Base-by-base conservation (phyloP, 1,140 invertebrate genomes). In the Eulimnadia texana region DNA sequence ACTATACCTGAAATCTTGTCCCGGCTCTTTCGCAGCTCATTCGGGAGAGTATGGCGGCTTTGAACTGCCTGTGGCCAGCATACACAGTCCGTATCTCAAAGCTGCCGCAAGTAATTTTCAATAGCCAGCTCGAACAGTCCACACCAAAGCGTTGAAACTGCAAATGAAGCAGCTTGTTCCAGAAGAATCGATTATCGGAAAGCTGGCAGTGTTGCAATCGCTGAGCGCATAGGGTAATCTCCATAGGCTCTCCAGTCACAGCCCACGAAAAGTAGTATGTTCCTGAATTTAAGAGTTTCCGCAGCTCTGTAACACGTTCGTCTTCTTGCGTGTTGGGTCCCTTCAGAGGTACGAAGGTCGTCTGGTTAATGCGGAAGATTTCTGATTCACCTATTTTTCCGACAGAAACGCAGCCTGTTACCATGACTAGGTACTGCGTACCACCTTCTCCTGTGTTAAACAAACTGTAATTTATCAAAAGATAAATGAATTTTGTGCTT, bases 201-300 rank as follows among this genome's bases (percentile, higher is more conserved):
- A 77, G 78, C 51, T 73, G 77, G 2, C 86, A 87, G 69, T 85
- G 85, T 53, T 81, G 79, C 70, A 85, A 80, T 67, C 89, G 80
- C 72, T 98, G 94, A 49, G 89, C 88, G 76, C 92, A 95, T 25
- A 98, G 73, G 11, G 92, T 97, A 23, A 98, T 80, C 77, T 98
- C 93, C 68, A 94, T 73, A 53, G 76, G 73, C 49, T 78, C 73
- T 47, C 76, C 73, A 29, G 72, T 64, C 6, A 67, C 62, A 22
- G 78, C 79, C 84, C 91, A 93, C 1, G 91, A 89, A 73, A 98
- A 97, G 71, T 97, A 98, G 73, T 97, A 97, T 19, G 93, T 95
- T 11, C 93, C 93, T 23, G 93, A 96, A 73, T 93, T 96, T 2
- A 98, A 76, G 29, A 98, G 76, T 75, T 94, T 95, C 60, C 85